phyloP scores from a whole-genome alignment of 1,140 invertebrate genomes.

The Heliothis subflexa region DNA sequence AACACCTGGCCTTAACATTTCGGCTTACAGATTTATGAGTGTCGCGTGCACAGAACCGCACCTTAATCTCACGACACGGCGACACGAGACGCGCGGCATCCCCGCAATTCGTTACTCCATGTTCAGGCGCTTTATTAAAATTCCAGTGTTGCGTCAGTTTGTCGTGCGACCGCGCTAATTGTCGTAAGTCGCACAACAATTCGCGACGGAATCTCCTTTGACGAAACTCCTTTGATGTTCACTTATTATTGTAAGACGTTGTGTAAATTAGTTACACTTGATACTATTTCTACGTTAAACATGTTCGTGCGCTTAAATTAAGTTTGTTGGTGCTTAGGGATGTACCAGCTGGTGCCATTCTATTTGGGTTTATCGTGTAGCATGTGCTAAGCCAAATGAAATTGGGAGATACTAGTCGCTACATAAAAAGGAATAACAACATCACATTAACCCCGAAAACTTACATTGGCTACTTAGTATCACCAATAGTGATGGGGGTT shows the following conservation, averaged over 20 bases:
- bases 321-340: not conserved
- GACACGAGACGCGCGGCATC: slow-evolving; percentile 3
- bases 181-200: slow-evolving; percentile 30
- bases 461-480: not conserved
- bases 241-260: slow-evolving; percentile 38
- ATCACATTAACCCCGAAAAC: too few relatives aligned
- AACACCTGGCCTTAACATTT: slow-evolving; percentile 24
- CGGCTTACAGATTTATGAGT: slow-evolving; percentile 41
- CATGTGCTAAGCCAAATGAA: too few relatives aligned
- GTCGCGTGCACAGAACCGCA: slow-evolving; percentile 35
- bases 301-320: not conserved
- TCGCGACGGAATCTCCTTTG: slow-evolving; percentile 24
- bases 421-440: too few relatives aligned
- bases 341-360: not conserved
- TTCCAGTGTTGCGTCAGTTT: slow-evolving; percentile 35
- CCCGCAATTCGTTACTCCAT: slow-evolving; percentile 35
- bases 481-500: not conserved
- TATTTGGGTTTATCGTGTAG: too few relatives aligned
- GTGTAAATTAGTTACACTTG: slow-evolving; percentile 31
- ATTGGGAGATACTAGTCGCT: too few relatives aligned
- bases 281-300: slow-evolving; percentile 1
- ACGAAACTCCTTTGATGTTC: slow-evolving; percentile 29
- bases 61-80: slow-evolving; percentile 30
- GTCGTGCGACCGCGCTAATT: slow-evolving; percentile 35
- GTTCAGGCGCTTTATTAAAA: slow-evolving; percentile 43